These are phyloP conservation scores for Aurelia aurita DNA, from an alignment of 30 jellyfish, hydroid and myxozoan species.

Conservation along the genomic window DNA sequence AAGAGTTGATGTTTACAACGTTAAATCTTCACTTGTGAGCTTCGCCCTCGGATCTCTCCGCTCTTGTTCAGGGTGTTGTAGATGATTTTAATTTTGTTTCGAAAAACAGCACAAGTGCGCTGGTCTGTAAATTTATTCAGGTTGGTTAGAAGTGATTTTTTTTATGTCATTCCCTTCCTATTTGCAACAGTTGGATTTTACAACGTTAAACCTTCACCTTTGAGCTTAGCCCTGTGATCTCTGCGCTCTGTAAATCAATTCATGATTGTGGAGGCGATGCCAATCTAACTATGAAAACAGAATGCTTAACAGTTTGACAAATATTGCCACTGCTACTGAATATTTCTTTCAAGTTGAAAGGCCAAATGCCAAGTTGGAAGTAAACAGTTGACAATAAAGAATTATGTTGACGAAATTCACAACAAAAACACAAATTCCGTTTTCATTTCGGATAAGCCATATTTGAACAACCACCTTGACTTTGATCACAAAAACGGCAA, in stretches of 20 bases:
- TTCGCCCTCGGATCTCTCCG: too few species aligned
- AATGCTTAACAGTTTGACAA: conserved; percentile 55
- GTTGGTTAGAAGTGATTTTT: too few species aligned
- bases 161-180: too few species aligned
- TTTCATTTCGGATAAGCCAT: conserved; percentile 48
- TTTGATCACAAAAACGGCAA: conserved; percentile 37
- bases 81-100: too few species aligned
- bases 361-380: conserved; percentile 56
- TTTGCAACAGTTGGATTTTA: conserved; percentile 1
- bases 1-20: too few species aligned
- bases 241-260: conserved; percentile 3
- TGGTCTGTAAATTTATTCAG: too few species aligned
- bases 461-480: conserved; percentile 67
- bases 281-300: conserved; percentile 9
- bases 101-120: too few species aligned
- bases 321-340: conserved; percentile 69
- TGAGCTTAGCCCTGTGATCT: conserved; percentile 1
- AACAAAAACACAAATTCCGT: conserved; percentile 60
- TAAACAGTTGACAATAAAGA: conserved; percentile 61
- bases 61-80: too few species aligned
- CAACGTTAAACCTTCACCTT: not conserved
- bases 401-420: conserved; percentile 41
- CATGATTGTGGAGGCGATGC: conserved; percentile 11
- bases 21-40: too few species aligned
- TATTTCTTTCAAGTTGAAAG: conserved; percentile 45